Conservation (phyloP, 2,113 vertebrate genomes). For the Pachycephala philippinensis region DNA sequence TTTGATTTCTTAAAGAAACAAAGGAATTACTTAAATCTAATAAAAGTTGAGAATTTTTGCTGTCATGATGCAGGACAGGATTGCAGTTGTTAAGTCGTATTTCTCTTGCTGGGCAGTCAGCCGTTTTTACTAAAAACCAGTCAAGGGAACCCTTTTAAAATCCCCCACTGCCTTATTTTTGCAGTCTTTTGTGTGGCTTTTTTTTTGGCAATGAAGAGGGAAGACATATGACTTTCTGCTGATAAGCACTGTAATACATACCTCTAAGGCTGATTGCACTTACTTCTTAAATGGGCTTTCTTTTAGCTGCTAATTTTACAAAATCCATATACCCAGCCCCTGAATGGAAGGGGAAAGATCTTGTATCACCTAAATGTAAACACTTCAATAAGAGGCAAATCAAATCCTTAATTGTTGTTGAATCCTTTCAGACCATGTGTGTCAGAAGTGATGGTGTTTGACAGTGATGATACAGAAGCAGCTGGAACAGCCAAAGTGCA, state of each 20-base stretch:
- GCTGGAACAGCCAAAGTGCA: slow-evolving; percentile 83
- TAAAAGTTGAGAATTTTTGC: slow-evolving; percentile 31
- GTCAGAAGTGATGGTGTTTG: slow-evolving; percentile 68
- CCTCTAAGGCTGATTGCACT: slow-evolving; percentile 23
- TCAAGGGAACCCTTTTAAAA: slow-evolving; percentile 13
- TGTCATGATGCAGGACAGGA: background rate
- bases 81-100: slow-evolving; percentile 16
- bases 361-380: background rate
- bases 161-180: background rate
- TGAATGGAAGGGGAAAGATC: background rate
- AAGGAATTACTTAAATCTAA: slow-evolving; percentile 23
- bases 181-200: slow-evolving; percentile 5
- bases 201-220: slow-evolving; percentile 4
- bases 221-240: slow-evolving; percentile 57
- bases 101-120: slow-evolving; percentile 31
- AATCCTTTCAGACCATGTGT: slow-evolving; percentile 59
- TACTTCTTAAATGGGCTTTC: slow-evolving; percentile 11
- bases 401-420: background rate
- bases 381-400: background rate
- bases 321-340: background rate
- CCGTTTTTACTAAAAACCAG: background rate
- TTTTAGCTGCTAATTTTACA: slow-evolving; percentile 17
- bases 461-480: slow-evolving; percentile 74
- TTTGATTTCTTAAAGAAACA: slow-evolving; percentile 26
- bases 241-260: slow-evolving; percentile 34